Base-by-base conservation (phyloP, 2,113 vertebrate species). In the Irena cyanogastra region DNA sequence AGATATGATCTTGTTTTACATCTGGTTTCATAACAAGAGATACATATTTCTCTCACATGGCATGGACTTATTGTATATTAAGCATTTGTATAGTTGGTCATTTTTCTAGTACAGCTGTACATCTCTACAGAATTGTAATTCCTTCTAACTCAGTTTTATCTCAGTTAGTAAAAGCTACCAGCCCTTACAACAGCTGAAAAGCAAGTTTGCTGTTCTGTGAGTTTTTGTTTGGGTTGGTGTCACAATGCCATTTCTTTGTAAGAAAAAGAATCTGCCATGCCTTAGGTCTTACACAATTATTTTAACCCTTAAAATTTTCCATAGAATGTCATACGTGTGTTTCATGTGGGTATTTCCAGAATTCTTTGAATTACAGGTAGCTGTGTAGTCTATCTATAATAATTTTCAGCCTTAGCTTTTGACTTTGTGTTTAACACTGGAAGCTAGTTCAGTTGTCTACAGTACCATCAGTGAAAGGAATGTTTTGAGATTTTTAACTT, bases 261-360 rank as follows among this genome's bases (percentile, higher is more conserved):
- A 35, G 33, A 59, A 85, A 63, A 70, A 44, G 8, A 50, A 31
- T 41, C 42, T 71, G 13, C 18, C 12, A 3, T 81, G 35, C 13
- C 14, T 64, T 49, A 10, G 22, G 10, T 53, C 41, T 72, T 77
- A 42, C 2, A 30, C 19, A 37, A 53, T 82, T 54, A 42, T 17
- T 45, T 54, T 39, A 66, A 83, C 26, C 2, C 17, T 17, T 59
- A 28, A 77, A 41, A 33, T 37, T 80, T 89, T 63, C 49, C 10
- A 3, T 21, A 33, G 28, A 6, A 31, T 54, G 11, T 41, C 10
- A 12, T 18, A 24, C 1, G 3, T 3, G 1, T 11, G 17, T 39
- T 91, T 80, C 0, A 0, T 76, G 22, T 47, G 53, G 21, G 3
- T 44, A 30, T 35, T 66, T 52, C 19, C 20, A 80, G 54, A 83